Evolutionary conservation across 2,113 vertebrate genomes (phyloP).

Genomic region (Rhipidura dahli): DNA sequence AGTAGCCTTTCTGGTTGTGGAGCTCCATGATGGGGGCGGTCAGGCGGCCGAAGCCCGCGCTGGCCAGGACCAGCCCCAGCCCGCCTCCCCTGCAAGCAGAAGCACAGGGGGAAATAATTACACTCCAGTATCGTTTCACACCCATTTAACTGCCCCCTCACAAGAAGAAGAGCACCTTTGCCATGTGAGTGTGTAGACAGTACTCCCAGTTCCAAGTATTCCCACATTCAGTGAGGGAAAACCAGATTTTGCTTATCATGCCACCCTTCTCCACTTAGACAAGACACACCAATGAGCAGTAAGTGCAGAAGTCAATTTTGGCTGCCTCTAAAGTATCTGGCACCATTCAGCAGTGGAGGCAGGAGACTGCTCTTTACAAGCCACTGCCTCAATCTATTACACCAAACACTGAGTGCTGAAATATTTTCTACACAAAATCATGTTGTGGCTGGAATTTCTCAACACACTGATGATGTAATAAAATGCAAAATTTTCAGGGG

Average conservation of each 20-base stretch:
- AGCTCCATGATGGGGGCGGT: slow-evolving; percentile 97
- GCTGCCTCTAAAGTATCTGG: not conserved
- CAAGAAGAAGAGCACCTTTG: not conserved
- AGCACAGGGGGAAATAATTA: not conserved
- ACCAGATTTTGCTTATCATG: not conserved
- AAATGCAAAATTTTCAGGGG: not conserved
- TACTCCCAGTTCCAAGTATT: not conserved
- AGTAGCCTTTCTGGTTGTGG: slow-evolving; percentile 99
- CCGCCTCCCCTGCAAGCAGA: slow-evolving; percentile 83
- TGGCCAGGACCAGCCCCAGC: slow-evolving; percentile 92
- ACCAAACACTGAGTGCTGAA: not conserved
- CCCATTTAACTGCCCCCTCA: not conserved
- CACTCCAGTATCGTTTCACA: not conserved
- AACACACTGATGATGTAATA: not conserved
- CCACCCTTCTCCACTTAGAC: not conserved
- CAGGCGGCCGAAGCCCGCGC: slow-evolving; percentile 93
- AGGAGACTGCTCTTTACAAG: not conserved
- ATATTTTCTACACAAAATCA: not conserved
- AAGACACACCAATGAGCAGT: not conserved
- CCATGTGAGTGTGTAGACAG: not conserved
- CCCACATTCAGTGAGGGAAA: not conserved
- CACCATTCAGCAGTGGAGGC: not conserved
- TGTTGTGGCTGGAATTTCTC: not conserved
- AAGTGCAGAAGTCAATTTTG: not conserved
- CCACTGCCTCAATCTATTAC: not conserved